These are phyloP conservation scores for Sylvia borin DNA, from an alignment of 2,797 vertebrate genomes.

Conservation along the genomic window DNA sequence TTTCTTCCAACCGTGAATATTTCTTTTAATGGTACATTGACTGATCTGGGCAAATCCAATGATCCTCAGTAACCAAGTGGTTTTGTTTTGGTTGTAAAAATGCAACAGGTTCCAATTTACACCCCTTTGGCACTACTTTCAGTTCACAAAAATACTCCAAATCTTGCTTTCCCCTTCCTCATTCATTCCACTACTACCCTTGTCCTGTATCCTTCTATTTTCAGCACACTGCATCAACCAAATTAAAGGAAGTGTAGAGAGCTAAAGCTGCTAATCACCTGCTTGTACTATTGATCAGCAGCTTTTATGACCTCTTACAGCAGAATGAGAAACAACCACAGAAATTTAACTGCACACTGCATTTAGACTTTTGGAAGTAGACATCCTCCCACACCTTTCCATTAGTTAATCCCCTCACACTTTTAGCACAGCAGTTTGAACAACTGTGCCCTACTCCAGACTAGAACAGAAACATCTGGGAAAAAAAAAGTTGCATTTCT, in stretches of 20 bases:
- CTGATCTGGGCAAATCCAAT: neutral
- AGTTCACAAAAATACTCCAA: neutral
- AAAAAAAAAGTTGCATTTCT: neutral
- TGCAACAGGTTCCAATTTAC: neutral
- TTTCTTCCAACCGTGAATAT: neutral
- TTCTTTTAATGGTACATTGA: neutral
- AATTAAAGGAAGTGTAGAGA: neutral
- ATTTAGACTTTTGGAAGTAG: neutral
- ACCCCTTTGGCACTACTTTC: neutral
- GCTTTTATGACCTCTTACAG: neutral
- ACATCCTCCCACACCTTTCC: neutral
- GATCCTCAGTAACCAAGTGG: neutral
- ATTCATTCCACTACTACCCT: neutral
- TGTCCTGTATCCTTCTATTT: neutral
- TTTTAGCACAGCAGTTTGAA: neutral
- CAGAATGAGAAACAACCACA: neutral
- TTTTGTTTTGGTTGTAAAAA: neutral
- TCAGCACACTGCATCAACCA: neutral
- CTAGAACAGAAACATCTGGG: neutral
- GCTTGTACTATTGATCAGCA: constrained; percentile 27
- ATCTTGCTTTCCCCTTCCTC: neutral
- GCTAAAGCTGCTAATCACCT: constrained; percentile 26
- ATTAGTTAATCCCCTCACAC: neutral
- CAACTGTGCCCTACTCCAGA: neutral
- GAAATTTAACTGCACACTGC: neutral